phyloP scores from a whole-genome alignment of 1,140 invertebrate genomes.

The Camponotus pennsylvanicus region DNA sequence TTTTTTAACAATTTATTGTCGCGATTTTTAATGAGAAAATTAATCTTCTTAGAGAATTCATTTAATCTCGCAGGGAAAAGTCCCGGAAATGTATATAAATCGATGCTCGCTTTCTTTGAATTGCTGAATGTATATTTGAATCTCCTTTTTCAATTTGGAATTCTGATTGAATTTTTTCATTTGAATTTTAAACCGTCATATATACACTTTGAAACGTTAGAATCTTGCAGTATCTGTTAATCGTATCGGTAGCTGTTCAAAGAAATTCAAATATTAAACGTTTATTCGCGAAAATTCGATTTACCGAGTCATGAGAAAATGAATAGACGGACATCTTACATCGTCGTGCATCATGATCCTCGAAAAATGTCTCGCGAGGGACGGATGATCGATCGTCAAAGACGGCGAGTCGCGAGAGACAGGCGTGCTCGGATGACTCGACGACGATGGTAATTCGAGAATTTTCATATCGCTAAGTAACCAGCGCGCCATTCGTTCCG shows the following conservation, averaged over 20 bases:
- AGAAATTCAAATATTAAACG: conserved; percentile 28
- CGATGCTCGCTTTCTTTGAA: background rate
- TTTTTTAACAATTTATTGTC: background rate
- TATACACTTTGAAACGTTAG: background rate
- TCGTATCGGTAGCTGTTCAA: background rate
- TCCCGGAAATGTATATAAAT: background rate
- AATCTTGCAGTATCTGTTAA: background rate
- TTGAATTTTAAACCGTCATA: background rate
- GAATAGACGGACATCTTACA: conserved; percentile 52
- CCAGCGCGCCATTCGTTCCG: conserved; percentile 50
- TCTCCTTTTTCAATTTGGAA: background rate
- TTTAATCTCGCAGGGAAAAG: background rate
- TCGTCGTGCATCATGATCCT: conserved; percentile 15
- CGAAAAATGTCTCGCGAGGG: conserved; percentile 17
- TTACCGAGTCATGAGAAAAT: conserved; percentile 45
- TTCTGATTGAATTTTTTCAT: background rate
- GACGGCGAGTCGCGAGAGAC: conserved; percentile 26
- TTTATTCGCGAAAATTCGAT: conserved; percentile 13
- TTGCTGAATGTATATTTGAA: background rate
- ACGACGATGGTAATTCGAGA: conserved; percentile 58
- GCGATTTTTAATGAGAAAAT: background rate
- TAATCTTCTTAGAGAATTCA: background rate
- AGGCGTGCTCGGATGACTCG: conserved; percentile 2
- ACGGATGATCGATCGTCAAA: conserved; percentile 56
- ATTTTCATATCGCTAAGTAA: conserved; percentile 64